phyloP scores from a whole-genome alignment of 1,140 invertebrate genomes.

The Lepidurus packardi region DNA sequence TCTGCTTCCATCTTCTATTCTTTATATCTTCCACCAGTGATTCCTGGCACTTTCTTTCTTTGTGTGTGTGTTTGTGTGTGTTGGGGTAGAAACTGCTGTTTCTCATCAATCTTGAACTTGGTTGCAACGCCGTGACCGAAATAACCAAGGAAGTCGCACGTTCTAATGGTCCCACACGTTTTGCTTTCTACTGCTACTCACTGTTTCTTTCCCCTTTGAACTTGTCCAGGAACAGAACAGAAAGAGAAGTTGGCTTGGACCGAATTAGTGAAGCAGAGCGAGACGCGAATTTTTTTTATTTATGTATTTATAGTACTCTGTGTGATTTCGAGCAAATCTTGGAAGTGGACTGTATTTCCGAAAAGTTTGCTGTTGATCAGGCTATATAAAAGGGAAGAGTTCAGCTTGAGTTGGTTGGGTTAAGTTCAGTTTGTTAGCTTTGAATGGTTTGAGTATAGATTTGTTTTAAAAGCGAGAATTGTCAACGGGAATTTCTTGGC shows the following conservation, averaged over 20 bases:
- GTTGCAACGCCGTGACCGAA: constrained; percentile 5
- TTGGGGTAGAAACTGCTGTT: constrained; percentile 15
- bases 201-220: neutral
- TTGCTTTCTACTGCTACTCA: neutral
- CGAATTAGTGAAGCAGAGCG: constrained; percentile 2
- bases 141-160: constrained; percentile 15
- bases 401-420: too few species aligned
- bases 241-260: neutral
- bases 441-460: too few species aligned
- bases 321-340: too few species aligned
- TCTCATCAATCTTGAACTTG: constrained; percentile 19
- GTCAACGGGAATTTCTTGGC: too few species aligned
- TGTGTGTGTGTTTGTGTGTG: neutral
- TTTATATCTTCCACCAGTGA: neutral
- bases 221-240: neutral
- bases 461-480: too few species aligned
- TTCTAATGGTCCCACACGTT: constrained; percentile 13
- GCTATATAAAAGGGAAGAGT: too few species aligned
- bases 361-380: too few species aligned
- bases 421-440: too few species aligned
- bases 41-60: neutral
- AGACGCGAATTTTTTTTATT: neutral
- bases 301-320: too few species aligned
- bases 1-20: neutral
- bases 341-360: too few species aligned